phyloP scores from a whole-genome alignment of 2,888 invertebrate genomes.

The Sipunculus nudus region DNA sequence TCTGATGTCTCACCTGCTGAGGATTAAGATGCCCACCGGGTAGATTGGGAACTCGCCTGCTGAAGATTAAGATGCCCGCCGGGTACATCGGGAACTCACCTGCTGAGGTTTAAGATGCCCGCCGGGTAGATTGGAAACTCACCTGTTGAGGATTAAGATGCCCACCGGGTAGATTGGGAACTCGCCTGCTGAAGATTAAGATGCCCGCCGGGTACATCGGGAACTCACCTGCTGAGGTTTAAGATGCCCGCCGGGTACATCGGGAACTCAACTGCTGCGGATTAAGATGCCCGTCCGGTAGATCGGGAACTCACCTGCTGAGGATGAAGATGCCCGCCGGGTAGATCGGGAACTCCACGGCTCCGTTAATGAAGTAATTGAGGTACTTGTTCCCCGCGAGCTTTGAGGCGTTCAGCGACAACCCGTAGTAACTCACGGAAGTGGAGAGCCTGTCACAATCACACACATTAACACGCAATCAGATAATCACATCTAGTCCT shows the following conservation, averaged over 20 bases:
- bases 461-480: not conserved
- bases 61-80: too few relatives aligned
- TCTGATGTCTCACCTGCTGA: constrained; percentile 13
- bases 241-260: too few relatives aligned
- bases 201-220: too few relatives aligned
- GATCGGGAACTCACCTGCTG: constrained; percentile 7
- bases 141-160: not conserved
- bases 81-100: too few relatives aligned
- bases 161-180: not conserved
- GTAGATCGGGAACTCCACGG: constrained; percentile 18
- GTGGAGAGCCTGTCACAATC: constrained; percentile 12
- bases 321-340: constrained; percentile 8
- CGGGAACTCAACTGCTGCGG: constrained; percentile 8
- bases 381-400: constrained; percentile 23
- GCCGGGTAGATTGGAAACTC: too few relatives aligned
- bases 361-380: constrained; percentile 25
- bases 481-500: too few relatives aligned
- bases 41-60: not conserved
- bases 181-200: too few relatives aligned
- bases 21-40: not conserved
- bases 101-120: too few relatives aligned
- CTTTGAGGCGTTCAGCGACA: constrained; percentile 10
- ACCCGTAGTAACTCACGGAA: constrained; percentile 17
- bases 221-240: too few relatives aligned
- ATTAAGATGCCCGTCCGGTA: not conserved